A percentile compares a stretch with the other conserved stretches of the same genome.
Evolutionary conservation across 2,888 invertebrate genomes (phyloP).

Genomic region (Leucophora obtusa): DNA sequence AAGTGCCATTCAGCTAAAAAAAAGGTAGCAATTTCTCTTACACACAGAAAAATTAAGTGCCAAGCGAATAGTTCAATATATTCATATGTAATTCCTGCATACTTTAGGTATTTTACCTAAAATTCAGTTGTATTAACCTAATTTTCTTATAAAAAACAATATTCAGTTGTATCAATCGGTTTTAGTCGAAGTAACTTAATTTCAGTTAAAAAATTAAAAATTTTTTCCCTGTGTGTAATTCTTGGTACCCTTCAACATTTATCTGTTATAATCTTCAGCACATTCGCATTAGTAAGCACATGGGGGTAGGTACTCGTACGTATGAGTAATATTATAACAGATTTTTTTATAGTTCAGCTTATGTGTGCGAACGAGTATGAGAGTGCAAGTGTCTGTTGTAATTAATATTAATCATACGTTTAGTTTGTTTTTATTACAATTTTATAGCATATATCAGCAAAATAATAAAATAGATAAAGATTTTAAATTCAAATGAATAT

Average conservation of each 20-base stretch:
- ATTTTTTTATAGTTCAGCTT: neutral
- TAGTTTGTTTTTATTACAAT: constrained; percentile 1
- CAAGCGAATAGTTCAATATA: too few species aligned
- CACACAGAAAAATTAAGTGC: too few species aligned
- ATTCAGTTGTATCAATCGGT: too few species aligned
- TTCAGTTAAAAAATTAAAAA: too few species aligned
- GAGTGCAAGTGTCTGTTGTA: constrained; percentile 14
- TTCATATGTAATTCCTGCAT: too few species aligned
- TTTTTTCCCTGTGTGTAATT: too few species aligned
- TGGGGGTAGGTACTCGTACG: neutral
- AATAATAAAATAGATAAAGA: neutral
- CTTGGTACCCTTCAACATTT: neutral
- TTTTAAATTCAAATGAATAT: constrained; percentile 7
- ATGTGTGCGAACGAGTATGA: neutral
- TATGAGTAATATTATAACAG: neutral
- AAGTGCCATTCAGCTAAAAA: too few species aligned
- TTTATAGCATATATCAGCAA: neutral
- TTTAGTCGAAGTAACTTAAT: too few species aligned
- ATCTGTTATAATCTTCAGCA: neutral
- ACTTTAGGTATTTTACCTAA: too few species aligned
- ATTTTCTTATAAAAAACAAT: too few species aligned
- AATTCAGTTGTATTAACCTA: too few species aligned
- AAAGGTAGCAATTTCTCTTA: too few species aligned
- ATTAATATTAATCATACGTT: constrained; percentile 39
- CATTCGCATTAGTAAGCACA: neutral